Evolutionary conservation across 1,140 invertebrate species (phyloP).

Genomic region (Drosophila grimshawi): DNA sequence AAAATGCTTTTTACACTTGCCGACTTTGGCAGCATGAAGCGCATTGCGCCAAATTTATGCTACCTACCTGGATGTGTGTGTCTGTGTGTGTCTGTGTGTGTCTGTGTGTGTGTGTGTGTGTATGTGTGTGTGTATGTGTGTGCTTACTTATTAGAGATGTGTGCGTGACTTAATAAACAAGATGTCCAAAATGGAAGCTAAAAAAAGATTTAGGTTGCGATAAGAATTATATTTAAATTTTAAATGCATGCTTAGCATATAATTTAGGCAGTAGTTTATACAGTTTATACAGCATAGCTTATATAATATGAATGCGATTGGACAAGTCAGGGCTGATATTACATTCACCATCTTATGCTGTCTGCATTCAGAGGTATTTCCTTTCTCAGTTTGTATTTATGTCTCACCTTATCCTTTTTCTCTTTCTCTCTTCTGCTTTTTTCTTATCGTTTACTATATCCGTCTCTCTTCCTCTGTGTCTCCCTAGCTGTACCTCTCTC

Average conservation of each 20-base stretch:
- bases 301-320: too few relatives aligned
- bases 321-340: too few relatives aligned
- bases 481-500: too few relatives aligned
- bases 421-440: neutral
- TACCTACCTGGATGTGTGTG: slow-evolving; percentile 8
- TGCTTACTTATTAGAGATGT: slow-evolving; percentile 34
- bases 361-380: too few relatives aligned
- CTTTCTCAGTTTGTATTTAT: too few relatives aligned
- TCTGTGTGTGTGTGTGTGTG: slow-evolving; percentile 30
- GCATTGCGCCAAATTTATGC: slow-evolving; percentile 53
- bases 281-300: too few relatives aligned
- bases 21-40: slow-evolving; percentile 42
- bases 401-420: too few relatives aligned
- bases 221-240: neutral
- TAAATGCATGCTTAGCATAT: neutral
- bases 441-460: neutral
- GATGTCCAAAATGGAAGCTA: neutral
- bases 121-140: slow-evolving; percentile 12
- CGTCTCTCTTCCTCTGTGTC: neutral
- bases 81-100: slow-evolving; percentile 7
- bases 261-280: neutral
- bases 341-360: too few relatives aligned
- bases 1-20: slow-evolving; percentile 48
- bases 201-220: neutral
- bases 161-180: slow-evolving; percentile 28